phyloP scores from a whole-genome alignment of 1,140 invertebrate genomes.

The Trinorchestia longiramus region DNA sequence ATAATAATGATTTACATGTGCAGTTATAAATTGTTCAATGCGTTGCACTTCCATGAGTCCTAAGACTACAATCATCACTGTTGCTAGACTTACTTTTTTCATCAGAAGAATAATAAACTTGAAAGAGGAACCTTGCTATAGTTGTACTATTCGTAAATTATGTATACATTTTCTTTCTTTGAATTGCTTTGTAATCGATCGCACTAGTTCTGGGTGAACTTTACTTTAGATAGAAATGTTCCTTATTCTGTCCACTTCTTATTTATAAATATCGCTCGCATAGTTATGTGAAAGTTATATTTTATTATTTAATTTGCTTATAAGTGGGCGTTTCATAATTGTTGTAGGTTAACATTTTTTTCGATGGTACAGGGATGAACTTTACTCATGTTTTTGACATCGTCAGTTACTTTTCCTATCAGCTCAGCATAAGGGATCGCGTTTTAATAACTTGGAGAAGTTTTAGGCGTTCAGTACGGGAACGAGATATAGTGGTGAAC shows the following conservation, averaged over 20 bases:
- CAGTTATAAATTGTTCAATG: neutral
- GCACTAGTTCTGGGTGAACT: neutral
- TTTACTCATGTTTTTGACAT: neutral
- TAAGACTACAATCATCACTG: neutral
- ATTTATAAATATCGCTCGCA: neutral
- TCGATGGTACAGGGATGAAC: neutral
- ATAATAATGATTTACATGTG: neutral
- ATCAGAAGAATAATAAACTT: neutral
- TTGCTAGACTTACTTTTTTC: neutral
- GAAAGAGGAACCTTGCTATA: neutral
- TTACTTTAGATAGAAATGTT: neutral
- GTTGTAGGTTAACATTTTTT: neutral
- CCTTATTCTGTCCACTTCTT: neutral
- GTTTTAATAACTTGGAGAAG: neutral
- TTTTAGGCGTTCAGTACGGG: neutral
- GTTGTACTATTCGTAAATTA: neutral
- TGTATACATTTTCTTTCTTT: neutral
- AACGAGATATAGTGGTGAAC: neutral
- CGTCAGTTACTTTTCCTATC: neutral
- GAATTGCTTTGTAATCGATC: neutral
- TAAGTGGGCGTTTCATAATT: neutral
- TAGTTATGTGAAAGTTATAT: neutral
- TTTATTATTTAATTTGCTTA: neutral
- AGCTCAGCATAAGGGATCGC: neutral
- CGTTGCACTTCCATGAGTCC: neutral